Conservation (phyloP, 2,888 invertebrate species). For the Cheilosia soror region DNA sequence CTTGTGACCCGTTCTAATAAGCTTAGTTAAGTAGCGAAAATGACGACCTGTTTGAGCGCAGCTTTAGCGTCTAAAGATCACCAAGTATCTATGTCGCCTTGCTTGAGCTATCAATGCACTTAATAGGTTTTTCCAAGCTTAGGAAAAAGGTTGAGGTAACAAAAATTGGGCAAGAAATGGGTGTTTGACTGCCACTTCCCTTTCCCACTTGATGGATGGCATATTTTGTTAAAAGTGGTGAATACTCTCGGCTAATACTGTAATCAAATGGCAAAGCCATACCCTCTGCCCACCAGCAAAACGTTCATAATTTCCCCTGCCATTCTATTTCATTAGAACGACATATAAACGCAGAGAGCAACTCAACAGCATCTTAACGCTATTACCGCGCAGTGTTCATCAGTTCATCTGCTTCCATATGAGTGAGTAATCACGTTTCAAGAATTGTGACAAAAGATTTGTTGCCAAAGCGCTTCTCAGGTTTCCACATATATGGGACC, state of each 20-base stretch:
- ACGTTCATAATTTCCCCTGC: constrained; percentile 4
- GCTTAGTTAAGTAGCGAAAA: too few relatives aligned
- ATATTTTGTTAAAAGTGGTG: neutral
- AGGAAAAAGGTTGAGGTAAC: too few relatives aligned
- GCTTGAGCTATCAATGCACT: too few relatives aligned
- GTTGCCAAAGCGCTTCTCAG: constrained; percentile 47
- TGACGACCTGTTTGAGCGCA: too few relatives aligned
- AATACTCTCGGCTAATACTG: neutral
- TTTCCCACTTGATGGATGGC: too few relatives aligned
- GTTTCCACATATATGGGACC: constrained; percentile 40
- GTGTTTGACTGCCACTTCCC: too few relatives aligned
- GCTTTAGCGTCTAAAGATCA: too few relatives aligned
- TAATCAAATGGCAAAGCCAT: neutral
- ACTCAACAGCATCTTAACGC: constrained; percentile 2
- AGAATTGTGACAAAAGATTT: constrained; percentile 49
- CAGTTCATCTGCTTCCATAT: constrained; percentile 1
- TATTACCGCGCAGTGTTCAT: constrained; percentile 16
- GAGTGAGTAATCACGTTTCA: constrained; percentile 56
- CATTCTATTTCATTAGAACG: constrained; percentile 24
- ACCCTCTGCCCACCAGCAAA: neutral
- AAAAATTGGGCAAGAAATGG: too few relatives aligned
- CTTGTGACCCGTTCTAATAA: too few relatives aligned
- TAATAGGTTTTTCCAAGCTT: too few relatives aligned
- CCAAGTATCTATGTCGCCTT: too few relatives aligned
- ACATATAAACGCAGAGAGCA: neutral